Percentiles rank a stretch among this genome's conserved stretches.
Evolutionary conservation across 2,113 vertebrate genomes (phyloP).

Genomic region (Morone saxatilis): DNA sequence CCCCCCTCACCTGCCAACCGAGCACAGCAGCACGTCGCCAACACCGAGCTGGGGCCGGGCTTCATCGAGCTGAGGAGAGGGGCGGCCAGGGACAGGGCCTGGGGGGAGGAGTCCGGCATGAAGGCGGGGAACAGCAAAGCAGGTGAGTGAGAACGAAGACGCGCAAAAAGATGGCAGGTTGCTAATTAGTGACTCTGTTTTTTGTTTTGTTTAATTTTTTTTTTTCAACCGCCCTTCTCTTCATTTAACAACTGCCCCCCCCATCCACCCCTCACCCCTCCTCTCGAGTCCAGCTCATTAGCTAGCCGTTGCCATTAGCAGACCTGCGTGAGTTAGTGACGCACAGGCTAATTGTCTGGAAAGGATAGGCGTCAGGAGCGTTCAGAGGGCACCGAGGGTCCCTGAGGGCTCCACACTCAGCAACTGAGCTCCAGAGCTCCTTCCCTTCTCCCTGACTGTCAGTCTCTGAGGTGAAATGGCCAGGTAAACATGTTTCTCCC

Average conservation of each 20-base stretch:
- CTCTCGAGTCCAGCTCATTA: slow-evolving; percentile 85
- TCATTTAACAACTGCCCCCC: slow-evolving; percentile 58
- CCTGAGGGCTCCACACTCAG: slow-evolving; percentile 59
- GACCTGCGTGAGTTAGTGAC: slow-evolving; percentile 83
- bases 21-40: slow-evolving; percentile 15
- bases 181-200: slow-evolving; percentile 82
- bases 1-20: slow-evolving; percentile 69
- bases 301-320: slow-evolving; percentile 84
- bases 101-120: slow-evolving; percentile 72
- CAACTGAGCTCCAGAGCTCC: slow-evolving; percentile 82
- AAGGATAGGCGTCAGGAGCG: slow-evolving; percentile 80
- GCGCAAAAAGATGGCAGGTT: slow-evolving; percentile 61
- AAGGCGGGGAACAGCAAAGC: slow-evolving; percentile 76
- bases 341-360: slow-evolving; percentile 84
- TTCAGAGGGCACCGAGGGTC: slow-evolving; percentile 68
- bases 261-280: neutral
- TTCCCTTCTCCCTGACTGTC: slow-evolving; percentile 79
- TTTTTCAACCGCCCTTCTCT: slow-evolving; percentile 56
- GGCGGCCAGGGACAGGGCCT: slow-evolving; percentile 50
- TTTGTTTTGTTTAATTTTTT: slow-evolving; percentile 61
- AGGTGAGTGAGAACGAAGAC: slow-evolving; percentile 75
- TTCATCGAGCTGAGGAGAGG: slow-evolving; percentile 81
- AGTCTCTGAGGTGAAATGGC: slow-evolving; percentile 85
- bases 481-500: slow-evolving; percentile 84
- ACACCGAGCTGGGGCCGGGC: slow-evolving; percentile 55